These are phyloP conservation scores for Apis florea DNA, from an alignment of 1,140 invertebrate genomes.

Conservation along the genomic window DNA sequence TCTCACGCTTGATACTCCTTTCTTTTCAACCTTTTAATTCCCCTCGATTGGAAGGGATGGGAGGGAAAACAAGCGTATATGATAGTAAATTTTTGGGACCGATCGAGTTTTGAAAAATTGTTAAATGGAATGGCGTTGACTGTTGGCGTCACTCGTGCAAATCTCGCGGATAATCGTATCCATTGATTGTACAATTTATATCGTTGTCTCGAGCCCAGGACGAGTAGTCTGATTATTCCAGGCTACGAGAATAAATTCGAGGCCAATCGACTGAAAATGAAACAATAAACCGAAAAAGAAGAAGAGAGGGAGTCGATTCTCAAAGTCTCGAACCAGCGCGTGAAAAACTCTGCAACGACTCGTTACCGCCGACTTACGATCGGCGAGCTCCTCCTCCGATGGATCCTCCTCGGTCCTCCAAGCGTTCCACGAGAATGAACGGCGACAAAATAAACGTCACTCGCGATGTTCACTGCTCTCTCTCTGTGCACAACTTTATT, in stretches of 20 bases:
- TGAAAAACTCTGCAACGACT: slow-evolving; percentile 43
- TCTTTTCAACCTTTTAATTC: not conserved
- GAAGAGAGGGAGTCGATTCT: slow-evolving; percentile 19
- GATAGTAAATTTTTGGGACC: too few species aligned
- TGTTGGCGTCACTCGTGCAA: slow-evolving; percentile 7
- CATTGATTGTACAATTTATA: slow-evolving; percentile 11
- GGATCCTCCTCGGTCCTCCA: not conserved
- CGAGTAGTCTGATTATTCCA: slow-evolving; percentile 21
- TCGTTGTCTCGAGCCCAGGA: not conserved
- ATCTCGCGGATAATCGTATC: slow-evolving; percentile 9
- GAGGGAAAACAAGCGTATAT: too few species aligned
- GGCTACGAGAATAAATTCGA: not conserved
- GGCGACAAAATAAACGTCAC: slow-evolving; percentile 19
- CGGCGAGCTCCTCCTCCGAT: slow-evolving; percentile 3
- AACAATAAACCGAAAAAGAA: not conserved
- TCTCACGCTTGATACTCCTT: not conserved
- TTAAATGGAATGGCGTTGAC: not conserved
- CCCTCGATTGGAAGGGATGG: too few species aligned
- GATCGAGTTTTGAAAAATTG: not conserved
- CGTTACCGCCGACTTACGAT: slow-evolving; percentile 15
- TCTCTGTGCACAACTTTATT: slow-evolving; percentile 28
- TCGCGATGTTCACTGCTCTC: slow-evolving; percentile 33
- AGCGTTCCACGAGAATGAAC: too few species aligned
- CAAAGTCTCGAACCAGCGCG: not conserved
- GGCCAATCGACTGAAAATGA: too few species aligned